These are phyloP conservation scores for Cydia pomonella DNA, from an alignment of 1,140 invertebrate genomes.

Conservation along the genomic window DNA sequence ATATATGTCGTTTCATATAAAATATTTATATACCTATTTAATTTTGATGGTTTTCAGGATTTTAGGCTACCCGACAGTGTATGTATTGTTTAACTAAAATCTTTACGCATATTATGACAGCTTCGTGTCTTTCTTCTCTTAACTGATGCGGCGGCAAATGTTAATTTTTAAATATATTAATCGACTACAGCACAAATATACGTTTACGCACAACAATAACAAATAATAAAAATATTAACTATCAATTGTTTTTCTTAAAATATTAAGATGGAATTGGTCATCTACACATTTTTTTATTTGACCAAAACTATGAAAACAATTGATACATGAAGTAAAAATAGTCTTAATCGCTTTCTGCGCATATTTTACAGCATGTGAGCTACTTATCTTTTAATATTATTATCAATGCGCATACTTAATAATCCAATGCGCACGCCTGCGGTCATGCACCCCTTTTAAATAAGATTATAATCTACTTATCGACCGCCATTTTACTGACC, in stretches of 20 bases:
- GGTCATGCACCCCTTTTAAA: neutral
- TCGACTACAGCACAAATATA: constrained; percentile 2
- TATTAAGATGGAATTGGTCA: neutral
- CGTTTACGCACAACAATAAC: constrained; percentile 15
- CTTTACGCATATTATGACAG: neutral
- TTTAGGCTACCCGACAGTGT: constrained; percentile 12
- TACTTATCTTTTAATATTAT: neutral
- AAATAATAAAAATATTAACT: neutral
- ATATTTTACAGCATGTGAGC: neutral
- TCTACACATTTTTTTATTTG: neutral
- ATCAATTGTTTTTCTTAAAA: neutral
- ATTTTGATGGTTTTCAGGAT: constrained; percentile 3
- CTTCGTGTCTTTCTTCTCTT: neutral
- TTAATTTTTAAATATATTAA: neutral
- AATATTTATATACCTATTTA: neutral
- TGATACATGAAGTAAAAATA: neutral
- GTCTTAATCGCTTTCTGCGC: neutral
- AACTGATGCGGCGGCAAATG: neutral
- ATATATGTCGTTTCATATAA: neutral
- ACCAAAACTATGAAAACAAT: neutral
- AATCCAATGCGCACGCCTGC: neutral
- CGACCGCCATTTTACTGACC: no score
- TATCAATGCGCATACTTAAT: neutral
- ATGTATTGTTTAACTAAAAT: constrained; percentile 12
- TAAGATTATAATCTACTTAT: neutral